These are phyloP conservation scores for Penaeus chinensis DNA, from an alignment of 1,140 invertebrate species.

Conservation along the genomic window DNA sequence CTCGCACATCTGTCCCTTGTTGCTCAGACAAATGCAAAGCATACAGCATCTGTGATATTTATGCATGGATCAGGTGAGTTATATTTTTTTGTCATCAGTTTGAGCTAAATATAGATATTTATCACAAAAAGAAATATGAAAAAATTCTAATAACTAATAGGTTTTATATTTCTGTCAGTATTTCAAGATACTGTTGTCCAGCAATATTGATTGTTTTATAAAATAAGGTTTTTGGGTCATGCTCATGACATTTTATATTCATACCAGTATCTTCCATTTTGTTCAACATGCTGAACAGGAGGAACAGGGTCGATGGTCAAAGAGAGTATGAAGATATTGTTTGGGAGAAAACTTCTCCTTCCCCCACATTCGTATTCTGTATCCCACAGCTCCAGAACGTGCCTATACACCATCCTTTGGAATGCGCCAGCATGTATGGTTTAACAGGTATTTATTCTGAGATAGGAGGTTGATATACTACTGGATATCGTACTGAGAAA, in stretches of 20 bases:
- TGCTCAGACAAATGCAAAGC: neutral
- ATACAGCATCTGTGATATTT: conserved; percentile 25
- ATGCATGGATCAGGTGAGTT: conserved; percentile 29
- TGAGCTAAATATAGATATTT: too few species aligned
- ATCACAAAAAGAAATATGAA: too few species aligned
- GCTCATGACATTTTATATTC: too few species aligned
- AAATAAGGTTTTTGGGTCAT: too few species aligned
- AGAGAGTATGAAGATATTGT: conserved; percentile 2
- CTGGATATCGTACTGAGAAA: too few species aligned
- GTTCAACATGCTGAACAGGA: neutral
- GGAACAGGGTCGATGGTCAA: conserved; percentile 22
- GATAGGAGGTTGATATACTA: too few species aligned
- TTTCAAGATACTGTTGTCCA: too few species aligned
- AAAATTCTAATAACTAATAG: too few species aligned
- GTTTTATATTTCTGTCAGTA: too few species aligned
- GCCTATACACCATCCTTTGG: conserved; percentile 9
- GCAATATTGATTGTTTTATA: too few species aligned
- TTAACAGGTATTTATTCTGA: conserved; percentile 13
- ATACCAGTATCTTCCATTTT: neutral
- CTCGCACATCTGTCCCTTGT: neutral
- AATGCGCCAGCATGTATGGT: conserved; percentile 10
- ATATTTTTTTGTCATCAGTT: neutral
- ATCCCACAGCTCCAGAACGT: conserved; percentile 1
- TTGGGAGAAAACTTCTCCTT: neutral
- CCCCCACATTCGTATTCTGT: conserved; percentile 31